Percentiles rank a stretch among this genome's conserved stretches.
Conservation (phyloP, 2,113 vertebrate genomes). For the Ranitomeya imitator region DNA sequence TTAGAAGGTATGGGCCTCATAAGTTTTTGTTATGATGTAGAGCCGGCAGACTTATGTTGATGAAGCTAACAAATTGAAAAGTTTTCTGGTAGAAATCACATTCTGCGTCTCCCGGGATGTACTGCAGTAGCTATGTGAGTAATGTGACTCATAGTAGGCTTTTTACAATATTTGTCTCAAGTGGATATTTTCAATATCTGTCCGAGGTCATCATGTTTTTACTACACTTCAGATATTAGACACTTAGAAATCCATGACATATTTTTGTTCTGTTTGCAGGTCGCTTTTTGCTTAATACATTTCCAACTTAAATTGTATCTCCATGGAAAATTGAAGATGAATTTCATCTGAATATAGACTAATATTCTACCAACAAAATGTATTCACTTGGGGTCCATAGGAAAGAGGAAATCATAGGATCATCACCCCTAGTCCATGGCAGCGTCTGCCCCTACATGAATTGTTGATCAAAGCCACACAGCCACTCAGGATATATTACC, state of each 20-base stretch:
- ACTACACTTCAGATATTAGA: background rate
- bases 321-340: background rate
- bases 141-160: background rate
- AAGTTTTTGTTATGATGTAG: background rate
- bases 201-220: background rate
- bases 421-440: no score
- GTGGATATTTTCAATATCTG: background rate
- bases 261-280: background rate
- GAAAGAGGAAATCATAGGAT: no score
- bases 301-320: background rate
- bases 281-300: background rate
- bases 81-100: background rate
- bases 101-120: background rate
- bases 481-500: no score
- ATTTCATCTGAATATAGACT: background rate
- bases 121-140: background rate
- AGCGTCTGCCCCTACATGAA: no score
- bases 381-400: no score
- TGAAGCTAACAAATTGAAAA: background rate
- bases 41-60: background rate
- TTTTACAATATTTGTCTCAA: background rate
- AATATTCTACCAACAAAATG: no score
- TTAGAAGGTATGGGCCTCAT: conserved; percentile 14
- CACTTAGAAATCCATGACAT: no score
- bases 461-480: no score